Evolutionary conservation across 2,888 invertebrate species (phyloP).

Genomic region (Ligdia adustata): DNA sequence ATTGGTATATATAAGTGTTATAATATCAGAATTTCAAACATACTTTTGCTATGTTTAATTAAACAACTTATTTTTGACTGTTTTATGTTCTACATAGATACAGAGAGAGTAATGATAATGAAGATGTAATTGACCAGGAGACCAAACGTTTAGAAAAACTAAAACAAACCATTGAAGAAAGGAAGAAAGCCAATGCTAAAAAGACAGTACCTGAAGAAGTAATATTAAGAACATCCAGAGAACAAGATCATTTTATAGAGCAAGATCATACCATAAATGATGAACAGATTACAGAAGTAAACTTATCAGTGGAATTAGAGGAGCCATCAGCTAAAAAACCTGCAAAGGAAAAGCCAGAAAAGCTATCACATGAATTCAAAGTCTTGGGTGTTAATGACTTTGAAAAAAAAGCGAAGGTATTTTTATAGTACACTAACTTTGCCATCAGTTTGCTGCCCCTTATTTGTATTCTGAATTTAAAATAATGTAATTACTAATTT

Average conservation of each 20-base stretch:
- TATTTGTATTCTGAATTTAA: no score
- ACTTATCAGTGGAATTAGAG: slow-evolving; percentile 17
- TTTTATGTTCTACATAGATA: no score
- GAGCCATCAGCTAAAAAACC: slow-evolving; percentile 29
- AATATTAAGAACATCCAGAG: slow-evolving; percentile 42
- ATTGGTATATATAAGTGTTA: no score
- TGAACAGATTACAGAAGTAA: slow-evolving; percentile 35
- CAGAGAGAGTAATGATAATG: slow-evolving; percentile 65
- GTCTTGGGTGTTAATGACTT: slow-evolving; percentile 87
- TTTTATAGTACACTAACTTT: neutral
- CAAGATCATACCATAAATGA: slow-evolving; percentile 41
- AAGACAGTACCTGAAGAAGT: slow-evolving; percentile 51
- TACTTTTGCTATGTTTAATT: no score
- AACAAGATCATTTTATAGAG: no score
- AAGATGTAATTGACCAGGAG: slow-evolving; percentile 73
- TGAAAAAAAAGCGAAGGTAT: slow-evolving; percentile 81
- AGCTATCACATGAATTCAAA: slow-evolving; percentile 79
- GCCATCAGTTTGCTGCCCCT: no score
- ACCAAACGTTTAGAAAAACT: slow-evolving; percentile 83
- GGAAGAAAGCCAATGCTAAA: slow-evolving; percentile 62
- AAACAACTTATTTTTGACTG: no score
- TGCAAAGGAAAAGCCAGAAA: slow-evolving; percentile 30
- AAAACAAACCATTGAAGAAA: slow-evolving; percentile 84
- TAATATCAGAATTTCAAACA: no score
- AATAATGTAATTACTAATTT: no score